Conservation (phyloP, 2,888 invertebrate species). For the Eristalinus aeneus region DNA sequence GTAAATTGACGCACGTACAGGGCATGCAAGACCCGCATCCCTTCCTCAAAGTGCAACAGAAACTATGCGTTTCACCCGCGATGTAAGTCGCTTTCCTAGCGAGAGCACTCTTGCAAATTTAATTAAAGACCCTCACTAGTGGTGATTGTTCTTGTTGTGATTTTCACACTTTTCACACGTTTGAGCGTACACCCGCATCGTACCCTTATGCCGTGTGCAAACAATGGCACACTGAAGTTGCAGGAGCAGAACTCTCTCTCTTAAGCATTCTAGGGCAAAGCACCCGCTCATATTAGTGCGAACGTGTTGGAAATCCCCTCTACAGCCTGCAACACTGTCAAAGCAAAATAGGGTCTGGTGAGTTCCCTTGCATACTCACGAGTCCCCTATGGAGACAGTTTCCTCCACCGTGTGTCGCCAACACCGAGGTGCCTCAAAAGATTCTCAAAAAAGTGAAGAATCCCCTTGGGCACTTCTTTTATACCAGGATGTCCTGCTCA, state of each 20-base stretch:
- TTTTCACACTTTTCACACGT: slow-evolving; percentile 24
- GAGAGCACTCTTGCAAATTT: slow-evolving; percentile 1
- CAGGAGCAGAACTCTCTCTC: not conserved
- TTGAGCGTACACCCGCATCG: not conserved
- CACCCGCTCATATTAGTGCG: slow-evolving; percentile 12
- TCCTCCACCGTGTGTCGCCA: not conserved
- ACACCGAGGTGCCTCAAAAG: not conserved
- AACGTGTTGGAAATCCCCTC: slow-evolving; percentile 42
- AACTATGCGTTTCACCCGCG: not conserved
- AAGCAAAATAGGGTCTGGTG: not conserved
- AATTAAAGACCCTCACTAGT: slow-evolving; percentile 6
- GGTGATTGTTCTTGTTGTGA: slow-evolving; percentile 1
- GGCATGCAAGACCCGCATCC: too few species aligned
- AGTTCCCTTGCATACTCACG: slow-evolving; percentile 13
- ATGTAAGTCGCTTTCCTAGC: not conserved
- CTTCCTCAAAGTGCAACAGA: not conserved
- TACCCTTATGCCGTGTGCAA: not conserved
- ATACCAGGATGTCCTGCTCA: slow-evolving; percentile 24
- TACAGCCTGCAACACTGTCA: slow-evolving; percentile 11
- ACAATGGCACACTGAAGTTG: slow-evolving; percentile 18
- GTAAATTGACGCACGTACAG: not conserved
- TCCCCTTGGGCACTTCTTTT: not conserved
- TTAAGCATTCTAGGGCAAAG: slow-evolving; percentile 29
- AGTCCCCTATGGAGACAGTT: not conserved
- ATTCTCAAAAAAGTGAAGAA: not conserved